phyloP scores from a whole-genome alignment of 2,797 vertebrate species.

The Gymnopithys bicolor region DNA sequence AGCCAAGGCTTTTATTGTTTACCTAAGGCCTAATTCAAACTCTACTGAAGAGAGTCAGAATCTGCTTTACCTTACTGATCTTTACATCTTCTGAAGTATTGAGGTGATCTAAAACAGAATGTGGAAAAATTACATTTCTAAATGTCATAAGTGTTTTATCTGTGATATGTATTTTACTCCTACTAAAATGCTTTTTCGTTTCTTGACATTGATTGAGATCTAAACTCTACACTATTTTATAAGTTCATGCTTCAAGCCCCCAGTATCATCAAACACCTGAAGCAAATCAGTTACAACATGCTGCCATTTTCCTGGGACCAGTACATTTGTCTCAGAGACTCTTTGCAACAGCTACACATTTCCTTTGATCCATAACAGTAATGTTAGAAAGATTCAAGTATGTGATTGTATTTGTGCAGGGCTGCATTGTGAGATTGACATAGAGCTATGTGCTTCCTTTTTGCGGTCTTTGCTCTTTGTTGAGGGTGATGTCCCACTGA shows the following conservation, averaged over 20 bases:
- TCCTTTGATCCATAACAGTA: constrained; percentile 7
- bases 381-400: not conserved
- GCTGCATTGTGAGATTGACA: not conserved
- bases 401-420: constrained; percentile 1
- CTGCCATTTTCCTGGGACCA: not conserved
- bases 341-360: not conserved
- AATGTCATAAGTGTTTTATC: not conserved
- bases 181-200: not conserved
- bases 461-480: not conserved
- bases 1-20: not conserved
- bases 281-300: not conserved
- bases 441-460: not conserved
- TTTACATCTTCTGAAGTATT: not conserved
- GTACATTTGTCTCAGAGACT: not conserved
- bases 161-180: not conserved
- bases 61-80: not conserved
- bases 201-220: not conserved
- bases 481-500: not conserved
- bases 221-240: not conserved
- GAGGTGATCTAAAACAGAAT: not conserved
- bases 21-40: not conserved
- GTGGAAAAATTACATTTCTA: not conserved
- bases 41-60: not conserved
- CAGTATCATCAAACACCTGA: not conserved
- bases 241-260: not conserved